Evolutionary conservation across 2,797 vertebrate species (phyloP), one percentile per base, ranked within the genome.

Genomic region (Pelodytes ibericus): DNA sequence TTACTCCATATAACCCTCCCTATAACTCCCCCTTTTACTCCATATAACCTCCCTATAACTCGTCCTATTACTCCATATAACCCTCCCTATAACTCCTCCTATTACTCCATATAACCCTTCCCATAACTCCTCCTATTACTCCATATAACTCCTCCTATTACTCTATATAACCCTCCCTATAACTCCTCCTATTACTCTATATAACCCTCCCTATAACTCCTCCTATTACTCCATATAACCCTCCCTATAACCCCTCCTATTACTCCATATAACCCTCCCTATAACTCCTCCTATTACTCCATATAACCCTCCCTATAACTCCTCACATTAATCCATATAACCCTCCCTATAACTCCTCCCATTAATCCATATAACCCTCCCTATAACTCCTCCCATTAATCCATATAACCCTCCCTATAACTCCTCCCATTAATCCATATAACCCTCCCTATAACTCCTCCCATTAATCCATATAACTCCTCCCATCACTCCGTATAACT

Each of bases 321-420:
- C 11, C 4, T 36, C 33, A 36, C 11, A 36, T 36, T 4, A 36
- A 4, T 11, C 11, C 33, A 4, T 36, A 36, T 36, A 36, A 36
- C 5, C 18, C 44, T 49, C 44, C 3, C 44, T 2, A 49, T 49
- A 15, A 49, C 31, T n/a, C n/a, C 36, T 49, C 44, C 22, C 1
- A 11, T 27, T 10, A 59, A 7, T 20, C n/a, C 30, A 4, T 51
- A 0, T 80, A 84, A 36, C 33, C 18, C 44, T n/a, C 18, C 3
- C 44, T 2, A 49, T 49, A 13, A 49, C 44, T n/a, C 20, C 36
- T 49, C 44, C n/a, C n/a, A 11, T 59, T 10, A 59, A 3, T 20
- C n/a, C 13, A 36, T 36, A 13, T 36, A 5, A 13, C n/a, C n/a
- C 33, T 36, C 13, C 33, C 33, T 36, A 36, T 36, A 36, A 36